These are phyloP conservation scores for Plagiodera versicolora DNA, from an alignment of 2,888 invertebrate genomes.

Conservation along the genomic window DNA sequence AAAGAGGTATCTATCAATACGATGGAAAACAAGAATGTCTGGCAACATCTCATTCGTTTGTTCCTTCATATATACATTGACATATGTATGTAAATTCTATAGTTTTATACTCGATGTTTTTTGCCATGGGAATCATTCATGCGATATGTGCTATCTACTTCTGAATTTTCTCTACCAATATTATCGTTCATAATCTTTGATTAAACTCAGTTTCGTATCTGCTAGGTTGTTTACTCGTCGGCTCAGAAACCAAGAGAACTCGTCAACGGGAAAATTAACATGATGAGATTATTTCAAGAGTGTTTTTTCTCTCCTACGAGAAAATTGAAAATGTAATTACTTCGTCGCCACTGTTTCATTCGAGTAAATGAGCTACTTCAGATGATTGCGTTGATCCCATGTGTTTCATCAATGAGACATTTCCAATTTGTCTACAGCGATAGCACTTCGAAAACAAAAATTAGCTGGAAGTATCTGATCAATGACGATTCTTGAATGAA, in stretches of 20 bases:
- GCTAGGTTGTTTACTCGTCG: not conserved
- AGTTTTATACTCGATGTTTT: no score
- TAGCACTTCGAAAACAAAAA: no score
- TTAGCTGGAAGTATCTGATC: no score
- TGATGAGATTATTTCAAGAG: not conserved
- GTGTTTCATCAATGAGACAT: not conserved
- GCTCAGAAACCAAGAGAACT: not conserved
- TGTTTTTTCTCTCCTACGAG: not conserved
- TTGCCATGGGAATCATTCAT: not conserved
- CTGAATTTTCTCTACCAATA: not conserved
- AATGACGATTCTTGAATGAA: not conserved
- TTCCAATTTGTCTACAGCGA: not conserved
- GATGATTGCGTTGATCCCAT: not conserved
- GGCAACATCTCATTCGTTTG: no score
- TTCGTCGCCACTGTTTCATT: not conserved
- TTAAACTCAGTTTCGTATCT: not conserved
- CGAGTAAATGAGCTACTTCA: not conserved
- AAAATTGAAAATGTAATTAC: not conserved
- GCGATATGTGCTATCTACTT: not conserved
- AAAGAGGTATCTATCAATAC: no score
- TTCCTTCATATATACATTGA: no score
- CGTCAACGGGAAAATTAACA: conserved; percentile 1
- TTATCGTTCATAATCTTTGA: conserved; percentile 1
- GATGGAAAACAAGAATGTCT: no score
- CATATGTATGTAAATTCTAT: no score